These are phyloP conservation scores for Daktulosphaira vitifoliae DNA, from an alignment of 1,140 invertebrate genomes.

Conservation along the genomic window DNA sequence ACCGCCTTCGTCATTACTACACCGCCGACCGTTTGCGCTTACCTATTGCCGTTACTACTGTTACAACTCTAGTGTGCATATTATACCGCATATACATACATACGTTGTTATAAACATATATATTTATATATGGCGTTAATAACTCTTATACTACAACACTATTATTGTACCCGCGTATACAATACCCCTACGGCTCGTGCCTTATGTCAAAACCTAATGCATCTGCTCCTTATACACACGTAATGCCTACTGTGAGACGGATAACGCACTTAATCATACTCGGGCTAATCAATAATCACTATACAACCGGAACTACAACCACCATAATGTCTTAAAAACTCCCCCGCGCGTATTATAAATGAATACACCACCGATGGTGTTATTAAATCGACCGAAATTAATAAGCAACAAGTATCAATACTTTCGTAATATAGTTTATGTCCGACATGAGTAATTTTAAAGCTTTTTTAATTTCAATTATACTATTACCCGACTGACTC, in stretches of 20 bases:
- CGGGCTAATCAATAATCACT: slow-evolving; percentile 9
- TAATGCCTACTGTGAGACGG: neutral
- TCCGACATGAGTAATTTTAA: too few species aligned
- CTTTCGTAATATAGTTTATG: too few species aligned
- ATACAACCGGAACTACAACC: neutral
- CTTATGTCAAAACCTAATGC: slow-evolving; percentile 32
- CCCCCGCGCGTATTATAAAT: neutral
- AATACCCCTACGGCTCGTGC: slow-evolving; percentile 30
- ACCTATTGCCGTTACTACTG: neutral
- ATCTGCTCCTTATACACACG: slow-evolving; percentile 25
- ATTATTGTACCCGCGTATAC: neutral
- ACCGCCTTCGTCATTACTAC: neutral
- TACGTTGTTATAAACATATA: neutral
- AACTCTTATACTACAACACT: slow-evolving; percentile 5
- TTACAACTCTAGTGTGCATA: neutral
- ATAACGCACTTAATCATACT: slow-evolving; percentile 24
- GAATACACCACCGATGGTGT: neutral
- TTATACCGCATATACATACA: neutral
- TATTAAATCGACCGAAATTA: neutral
- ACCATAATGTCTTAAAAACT: neutral
- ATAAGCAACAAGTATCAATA: neutral
- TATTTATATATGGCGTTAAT: slow-evolving; percentile 1
- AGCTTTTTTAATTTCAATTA: too few species aligned
- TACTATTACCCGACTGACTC: too few species aligned
- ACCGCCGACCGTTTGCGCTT: neutral